Conservation (phyloP, 2,797 vertebrate species). For the Gastrophryne carolinensis region DNA sequence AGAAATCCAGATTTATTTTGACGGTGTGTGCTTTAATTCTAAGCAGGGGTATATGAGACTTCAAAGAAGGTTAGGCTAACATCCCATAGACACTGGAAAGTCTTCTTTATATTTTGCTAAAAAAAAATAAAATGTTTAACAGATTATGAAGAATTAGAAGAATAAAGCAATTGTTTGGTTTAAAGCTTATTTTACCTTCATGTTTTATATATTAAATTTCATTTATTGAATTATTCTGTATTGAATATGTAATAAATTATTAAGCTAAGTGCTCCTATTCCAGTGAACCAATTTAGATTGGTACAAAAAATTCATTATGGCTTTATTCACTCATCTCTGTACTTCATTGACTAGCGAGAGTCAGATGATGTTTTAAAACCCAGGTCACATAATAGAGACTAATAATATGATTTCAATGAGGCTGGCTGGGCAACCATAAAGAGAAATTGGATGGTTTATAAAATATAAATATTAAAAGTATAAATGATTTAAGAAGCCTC, state of each 20-base stretch:
- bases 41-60: too few species aligned
- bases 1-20: too few species aligned
- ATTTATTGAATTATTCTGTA: background rate
- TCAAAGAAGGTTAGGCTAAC: too few species aligned
- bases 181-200: background rate
- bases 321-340: conserved; percentile 12
- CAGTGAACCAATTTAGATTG: conserved; percentile 10
- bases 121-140: background rate
- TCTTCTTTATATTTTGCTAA: too few species aligned
- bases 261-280: background rate
- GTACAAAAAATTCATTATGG: conserved; percentile 6
- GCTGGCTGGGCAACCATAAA: background rate
- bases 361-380: background rate
- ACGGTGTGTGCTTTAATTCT: too few species aligned
- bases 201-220: background rate
- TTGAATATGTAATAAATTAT: background rate
- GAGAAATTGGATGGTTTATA: background rate
- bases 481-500: background rate
- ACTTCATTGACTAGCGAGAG: background rate
- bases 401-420: conserved; percentile 9
- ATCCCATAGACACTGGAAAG: too few species aligned
- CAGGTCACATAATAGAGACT: conserved; percentile 4
- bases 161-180: background rate
- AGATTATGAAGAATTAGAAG: background rate
- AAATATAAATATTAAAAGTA: conserved; percentile 1